Base-by-base conservation (phyloP, 2,888 invertebrate species). In the Phengaris alcon region DNA sequence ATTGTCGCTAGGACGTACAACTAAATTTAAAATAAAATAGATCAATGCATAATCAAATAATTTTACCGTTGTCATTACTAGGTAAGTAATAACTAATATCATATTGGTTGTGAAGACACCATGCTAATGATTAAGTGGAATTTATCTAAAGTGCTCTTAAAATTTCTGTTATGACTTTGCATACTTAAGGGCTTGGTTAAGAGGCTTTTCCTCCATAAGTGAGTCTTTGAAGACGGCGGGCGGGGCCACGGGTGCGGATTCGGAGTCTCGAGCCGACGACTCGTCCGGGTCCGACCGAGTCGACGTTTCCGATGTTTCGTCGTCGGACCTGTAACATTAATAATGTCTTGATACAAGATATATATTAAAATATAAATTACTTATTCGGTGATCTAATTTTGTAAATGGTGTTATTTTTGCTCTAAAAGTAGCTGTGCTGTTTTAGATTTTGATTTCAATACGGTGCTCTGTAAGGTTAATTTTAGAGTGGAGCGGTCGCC, bases 191-290 rank as follows among this genome's bases (percentile, higher is more conserved):
- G 92, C 92, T 75, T 85, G 84, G n/a, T 81, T 81, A n/a, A 84
- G 85, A 0, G 91, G 90, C 76, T 92, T 92, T 83, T 92, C 92
- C 74, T 90, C 86, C 77, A 88, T 88, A 76, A 93, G 81, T 6
- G 91, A 91, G 0, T 91, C 90, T 76, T 92, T 92, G 54, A 91
- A 82, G 2, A 88, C 84, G 52, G 89, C 77, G 75, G 90, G 89
- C 0, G 90, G 88, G 81, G 76, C 84, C 79, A 80, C 79, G 82
- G 82, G 79, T 0, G 80, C 78, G 0, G 81, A 82, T 0, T 80
- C 80, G 4, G 79, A 79, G 51, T 79, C 79, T 1, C 80, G 78
- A 0, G 79, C 75, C 64, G 64, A 64, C 0, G 80, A 78, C 2
- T 82, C 84, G 3, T 85, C 86, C 0, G 83, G 80, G n/a, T 88